Percentiles rank a stretch among this genome's conserved stretches.
Conservation (phyloP, 64 coral and sea anemone species). For the Porites lutea region DNA sequence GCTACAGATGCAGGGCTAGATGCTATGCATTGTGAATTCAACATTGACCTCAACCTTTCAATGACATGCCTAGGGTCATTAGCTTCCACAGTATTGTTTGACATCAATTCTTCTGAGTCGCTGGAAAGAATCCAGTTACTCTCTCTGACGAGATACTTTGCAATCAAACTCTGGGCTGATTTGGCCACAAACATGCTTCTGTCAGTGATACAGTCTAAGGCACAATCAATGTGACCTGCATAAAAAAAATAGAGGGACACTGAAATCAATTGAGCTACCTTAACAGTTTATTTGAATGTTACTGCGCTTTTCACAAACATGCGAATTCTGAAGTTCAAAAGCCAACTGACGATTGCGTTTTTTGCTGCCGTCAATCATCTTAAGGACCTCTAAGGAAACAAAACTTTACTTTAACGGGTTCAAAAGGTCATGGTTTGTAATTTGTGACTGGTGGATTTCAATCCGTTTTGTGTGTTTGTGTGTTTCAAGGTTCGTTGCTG, state of each 20-base stretch:
- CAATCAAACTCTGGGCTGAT: constrained; percentile 61
- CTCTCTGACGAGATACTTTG: constrained; percentile 42
- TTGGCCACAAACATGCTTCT: constrained; percentile 67
- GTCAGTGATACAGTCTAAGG: constrained; percentile 38
- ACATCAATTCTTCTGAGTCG: background rate
- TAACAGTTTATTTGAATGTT: too few species aligned
- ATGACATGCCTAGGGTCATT: background rate
- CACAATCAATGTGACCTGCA: constrained; percentile 10
- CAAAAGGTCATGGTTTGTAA: too few species aligned
- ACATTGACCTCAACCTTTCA: background rate
- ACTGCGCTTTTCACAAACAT: too few species aligned
- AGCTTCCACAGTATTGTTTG: background rate
- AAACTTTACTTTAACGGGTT: too few species aligned
- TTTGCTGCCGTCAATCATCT: too few species aligned
- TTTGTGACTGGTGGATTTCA: too few species aligned
- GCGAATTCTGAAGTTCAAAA: too few species aligned
- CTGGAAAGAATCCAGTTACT: background rate
- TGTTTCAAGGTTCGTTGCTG: too few species aligned
- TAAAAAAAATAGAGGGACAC: background rate
- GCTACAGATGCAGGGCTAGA: background rate
- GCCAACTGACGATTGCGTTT: too few species aligned
- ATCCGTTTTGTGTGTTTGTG: too few species aligned
- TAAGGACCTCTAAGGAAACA: too few species aligned
- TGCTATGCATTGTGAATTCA: background rate
- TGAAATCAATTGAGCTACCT: too few species aligned